Base-by-base conservation (phyloP, 2,888 invertebrate species). In the Stenoptilia bipunctidactyla region DNA sequence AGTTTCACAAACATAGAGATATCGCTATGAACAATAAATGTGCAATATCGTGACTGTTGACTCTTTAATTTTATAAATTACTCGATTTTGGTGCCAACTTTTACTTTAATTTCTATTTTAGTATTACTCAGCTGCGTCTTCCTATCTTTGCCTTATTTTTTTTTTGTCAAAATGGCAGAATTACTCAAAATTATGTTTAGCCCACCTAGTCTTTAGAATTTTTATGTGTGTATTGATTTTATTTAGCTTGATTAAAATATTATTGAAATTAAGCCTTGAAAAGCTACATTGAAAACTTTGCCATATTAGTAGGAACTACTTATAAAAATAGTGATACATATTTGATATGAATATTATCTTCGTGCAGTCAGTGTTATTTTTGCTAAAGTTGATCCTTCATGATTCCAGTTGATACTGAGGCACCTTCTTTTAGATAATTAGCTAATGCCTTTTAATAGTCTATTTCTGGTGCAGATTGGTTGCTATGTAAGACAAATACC, bases 221-320 rank as follows among this genome's bases (percentile, higher is more conserved):
- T 61, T 59, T 64, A 67, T 58, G 67, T 65, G 61, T 67, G 66
- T 58, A 61, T 61, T 59, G 61, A 59, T 20, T 20, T 20, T 20
- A 61, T 65, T 69, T 68, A 70, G 66, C 61, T 70, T 60, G 64
- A 64, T 69, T 61, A 61, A 20, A 20, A 20, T 20, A 51, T 58
- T 62, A 62, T 63, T 66, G 62, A 66, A 68, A 72, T 74, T 71
- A 74, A 72, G 64, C 65, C 62, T 73, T 60, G 60, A 60, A 69
- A 76, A 79, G 70, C 80, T 82, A 80, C 80, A 82, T 79, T 79
- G 83, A 82, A 82, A 83, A 82, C 82, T 82, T 80, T 82, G 83
- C 83, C 83, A 83, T 83, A 83, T 83, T 83, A 83, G 80, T 77
- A 20, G 20, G 20, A 8, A 20, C 3, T 20, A 20, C 20, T 20